Base-by-base conservation (phyloP, 2,113 vertebrate genomes). In the Etheostoma cragini region DNA sequence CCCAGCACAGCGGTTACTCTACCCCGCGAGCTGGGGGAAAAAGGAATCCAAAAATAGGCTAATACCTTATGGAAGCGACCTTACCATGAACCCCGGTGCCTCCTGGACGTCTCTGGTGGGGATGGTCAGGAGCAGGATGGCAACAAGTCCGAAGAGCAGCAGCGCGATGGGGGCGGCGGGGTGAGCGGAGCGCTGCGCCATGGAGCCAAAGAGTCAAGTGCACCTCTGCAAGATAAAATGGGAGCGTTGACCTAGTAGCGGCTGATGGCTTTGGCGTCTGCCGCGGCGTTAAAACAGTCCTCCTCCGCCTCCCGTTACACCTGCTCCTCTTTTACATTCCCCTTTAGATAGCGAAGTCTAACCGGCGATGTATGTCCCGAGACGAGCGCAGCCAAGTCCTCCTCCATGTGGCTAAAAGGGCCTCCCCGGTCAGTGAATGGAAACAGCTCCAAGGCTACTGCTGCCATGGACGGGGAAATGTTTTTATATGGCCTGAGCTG, bases 51-150 rank as follows among this genome's bases (percentile, higher is more conserved):
- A 65, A 86, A 83, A 88, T 78, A 42, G 10, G 10, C 38, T 11
- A 30, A 30, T 30, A 80, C 64, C 60, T 33, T 0, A 12, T 5
- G 15, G 24, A 17, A 0, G 49, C 12, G 26, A 54, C 26, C 84
- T 96, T 93, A 98, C 98, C 97, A 96, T 96, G 89, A 95, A 95
- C 65, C 83, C 81, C 1, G 97, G 96, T 3, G 91, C 84, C 24
- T 95, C 94, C 65, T 61, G 92, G 45, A 96, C 45, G 82, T 98
- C 95, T 58, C 93, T 85, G 8, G 94, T 91, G 54, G 93, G 93
- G 22, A 97, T 60, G 3, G 95, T 95, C 24, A 99, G 96, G 12
- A 98, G 95, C 67, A 98, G 91, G 78, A 98, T 91, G 8, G 95
- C 95, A 3, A 94, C 81, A 4, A 96, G 67, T 65, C 95, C 96